These are phyloP conservation scores for Solen grandis DNA, from an alignment of 1,140 invertebrate genomes.

Conservation along the genomic window DNA sequence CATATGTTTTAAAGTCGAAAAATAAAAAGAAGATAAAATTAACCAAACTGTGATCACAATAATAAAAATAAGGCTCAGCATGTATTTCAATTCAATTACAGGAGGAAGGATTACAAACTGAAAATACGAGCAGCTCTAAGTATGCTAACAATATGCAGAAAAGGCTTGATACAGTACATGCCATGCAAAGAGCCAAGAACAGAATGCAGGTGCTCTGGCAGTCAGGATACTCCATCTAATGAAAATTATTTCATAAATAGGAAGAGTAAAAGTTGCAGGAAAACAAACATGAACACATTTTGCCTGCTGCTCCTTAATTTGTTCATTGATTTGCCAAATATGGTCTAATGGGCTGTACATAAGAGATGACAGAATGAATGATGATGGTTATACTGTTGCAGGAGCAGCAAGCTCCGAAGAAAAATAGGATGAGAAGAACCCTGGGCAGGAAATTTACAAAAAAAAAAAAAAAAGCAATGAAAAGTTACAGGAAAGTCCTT, in stretches of 20 bases:
- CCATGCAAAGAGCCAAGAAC: slow-evolving; percentile 15
- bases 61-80: too few species aligned
- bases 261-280: slow-evolving; percentile 48
- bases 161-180: background rate
- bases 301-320: slow-evolving; percentile 46
- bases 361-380: background rate
- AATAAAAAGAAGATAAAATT: too few species aligned
- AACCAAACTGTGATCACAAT: too few species aligned
- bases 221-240: background rate
- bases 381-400: background rate
- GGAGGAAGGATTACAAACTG: too few species aligned
- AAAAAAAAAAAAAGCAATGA: background rate
- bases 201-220: too few species aligned
- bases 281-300: slow-evolving; percentile 8
- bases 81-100: too few species aligned
- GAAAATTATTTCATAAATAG: background rate
- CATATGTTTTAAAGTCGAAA: too few species aligned
- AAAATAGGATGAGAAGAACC: background rate
- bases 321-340: background rate
- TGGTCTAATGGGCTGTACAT: slow-evolving; percentile 15
- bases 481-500: slow-evolving; percentile 1
- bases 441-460: background rate
- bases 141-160: background rate
- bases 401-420: slow-evolving; percentile 53
- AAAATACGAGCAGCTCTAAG: background rate